Evolutionary conservation across 2,113 vertebrate species (phyloP).

Genomic region (Calidris pygmaea): DNA sequence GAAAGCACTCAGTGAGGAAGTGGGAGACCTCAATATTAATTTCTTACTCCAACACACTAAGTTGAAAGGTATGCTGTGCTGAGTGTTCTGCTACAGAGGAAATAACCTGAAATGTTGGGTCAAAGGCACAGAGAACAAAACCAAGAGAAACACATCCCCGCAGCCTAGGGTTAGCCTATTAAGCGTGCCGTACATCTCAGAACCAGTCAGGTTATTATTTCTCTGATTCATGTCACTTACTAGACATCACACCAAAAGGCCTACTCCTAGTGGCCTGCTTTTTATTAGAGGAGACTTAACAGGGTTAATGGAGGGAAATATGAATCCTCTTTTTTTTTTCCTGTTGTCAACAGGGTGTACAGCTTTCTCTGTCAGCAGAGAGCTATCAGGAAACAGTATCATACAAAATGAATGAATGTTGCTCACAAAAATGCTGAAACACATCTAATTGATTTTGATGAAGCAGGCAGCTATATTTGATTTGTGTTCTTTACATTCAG

Average conservation of each 20-base stretch:
- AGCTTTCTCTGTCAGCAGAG: conserved; percentile 15
- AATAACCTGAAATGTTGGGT: not conserved
- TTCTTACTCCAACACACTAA: not conserved
- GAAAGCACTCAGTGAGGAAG: conserved; percentile 51
- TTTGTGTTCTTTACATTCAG: not conserved
- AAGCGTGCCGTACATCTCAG: not conserved
- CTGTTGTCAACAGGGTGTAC: not conserved
- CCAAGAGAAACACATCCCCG: not conserved
- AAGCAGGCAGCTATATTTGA: not conserved
- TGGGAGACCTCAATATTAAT: conserved; percentile 57
- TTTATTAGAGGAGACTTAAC: not conserved
- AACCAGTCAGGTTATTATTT: not conserved
- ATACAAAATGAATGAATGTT: conserved; percentile 25
- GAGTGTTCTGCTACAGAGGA: not conserved
- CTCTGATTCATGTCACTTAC: not conserved
- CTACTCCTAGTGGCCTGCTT: not conserved
- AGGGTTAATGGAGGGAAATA: conserved; percentile 16
- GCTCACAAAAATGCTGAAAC: conserved; percentile 17
- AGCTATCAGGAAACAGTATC: conserved; percentile 11
- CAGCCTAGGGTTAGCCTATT: not conserved
- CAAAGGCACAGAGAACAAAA: not conserved
- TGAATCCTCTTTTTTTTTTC: not conserved
- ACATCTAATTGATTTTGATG: conserved; percentile 29
- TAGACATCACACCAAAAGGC: not conserved
- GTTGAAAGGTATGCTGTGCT: conserved; percentile 1